Base-by-base conservation (phyloP, 2,888 invertebrate genomes). In the Osmoderma eremita region DNA sequence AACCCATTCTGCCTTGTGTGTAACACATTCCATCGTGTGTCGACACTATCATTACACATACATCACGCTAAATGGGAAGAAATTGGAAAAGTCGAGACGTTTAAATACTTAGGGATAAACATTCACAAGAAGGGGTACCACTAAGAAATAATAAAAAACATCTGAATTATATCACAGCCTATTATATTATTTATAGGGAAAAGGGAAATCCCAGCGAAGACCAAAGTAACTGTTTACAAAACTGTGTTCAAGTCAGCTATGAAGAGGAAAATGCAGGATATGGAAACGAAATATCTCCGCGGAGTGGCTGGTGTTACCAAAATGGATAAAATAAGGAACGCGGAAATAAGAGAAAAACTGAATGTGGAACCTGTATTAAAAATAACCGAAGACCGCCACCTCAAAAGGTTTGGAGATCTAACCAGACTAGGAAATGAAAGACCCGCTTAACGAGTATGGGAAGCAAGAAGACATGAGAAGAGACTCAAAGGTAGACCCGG, bases 361-460 rank as follows among this genome's bases (percentile, higher is more conserved):
- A 50, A 50, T 18, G 50, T 50, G 15, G 15, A 15, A 50, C 4
- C 18, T 6, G 3, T 24, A 5, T 5, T 24, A n/a, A 50, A 50
- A 50, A 50, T 50, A 6, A 50, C 13, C 20, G 50, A 50, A 50
- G 50, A 50, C 50, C 50, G 15, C 20, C 15, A 3, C 3, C 50
- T 15, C 15, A 13, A 15, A 50, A 6, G 20, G 50, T 50, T 3
- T 50, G 50, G 50, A 50, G 3, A 50, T 50, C 20, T 50, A 20
- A 17, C 17, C 50, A 3, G 50, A 15, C 13, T 50, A 50, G 15
- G 15, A 6, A 50, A 50, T 3, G 18, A 50, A 50, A n/a, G 15
- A n/a, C 50, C 50, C 15, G 20, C n/a, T n/a, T n/a, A n/a, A n/a
- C n/a, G n/a, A n/a, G n/a, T 17, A 50, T 6, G 4, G 18, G 50